phyloP scores from a whole-genome alignment of 2,888 invertebrate species.

The Chymomyza fuscimana region DNA sequence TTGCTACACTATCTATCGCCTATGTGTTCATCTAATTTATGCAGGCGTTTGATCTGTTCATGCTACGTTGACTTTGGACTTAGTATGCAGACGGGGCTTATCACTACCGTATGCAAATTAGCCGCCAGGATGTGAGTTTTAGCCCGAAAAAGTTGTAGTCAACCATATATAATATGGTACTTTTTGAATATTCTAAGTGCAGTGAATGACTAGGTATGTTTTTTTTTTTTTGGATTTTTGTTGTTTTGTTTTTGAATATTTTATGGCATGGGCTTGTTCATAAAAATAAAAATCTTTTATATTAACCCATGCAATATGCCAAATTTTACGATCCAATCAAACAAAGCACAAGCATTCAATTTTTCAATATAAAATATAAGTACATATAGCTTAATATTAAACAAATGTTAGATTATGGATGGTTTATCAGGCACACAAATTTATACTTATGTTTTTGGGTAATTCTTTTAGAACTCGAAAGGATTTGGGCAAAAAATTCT shows the following conservation, averaged over 20 bases:
- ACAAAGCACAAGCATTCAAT: not conserved
- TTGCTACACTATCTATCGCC: not conserved
- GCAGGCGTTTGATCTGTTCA: slow-evolving; percentile 65
- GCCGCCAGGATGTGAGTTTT: slow-evolving; percentile 9
- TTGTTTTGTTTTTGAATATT: not conserved
- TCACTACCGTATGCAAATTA: slow-evolving; percentile 61
- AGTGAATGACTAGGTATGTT: slow-evolving; percentile 15
- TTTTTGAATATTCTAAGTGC: slow-evolving; percentile 47
- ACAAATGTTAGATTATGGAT: not conserved
- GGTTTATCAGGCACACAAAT: not conserved
- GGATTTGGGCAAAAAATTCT: too few relatives aligned
- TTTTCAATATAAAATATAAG: not conserved
- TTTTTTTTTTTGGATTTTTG: not conserved
- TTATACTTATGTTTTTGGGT: not conserved
- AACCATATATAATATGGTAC: slow-evolving; percentile 10
- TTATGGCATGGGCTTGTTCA: not conserved
- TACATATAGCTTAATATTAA: not conserved
- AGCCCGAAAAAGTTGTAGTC: not conserved
- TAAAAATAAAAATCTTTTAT: not conserved
- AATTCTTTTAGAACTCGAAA: too few relatives aligned
- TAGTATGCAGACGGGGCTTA: slow-evolving; percentile 37
- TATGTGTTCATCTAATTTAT: slow-evolving; percentile 38
- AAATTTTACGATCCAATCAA: not conserved
- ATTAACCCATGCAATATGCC: not conserved
- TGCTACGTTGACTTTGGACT: slow-evolving; percentile 53